Percentiles rank a stretch among this genome's conserved stretches.
Evolutionary conservation across 2,113 vertebrate genomes (phyloP).

Genomic region (Prionailurus bengalensis): DNA sequence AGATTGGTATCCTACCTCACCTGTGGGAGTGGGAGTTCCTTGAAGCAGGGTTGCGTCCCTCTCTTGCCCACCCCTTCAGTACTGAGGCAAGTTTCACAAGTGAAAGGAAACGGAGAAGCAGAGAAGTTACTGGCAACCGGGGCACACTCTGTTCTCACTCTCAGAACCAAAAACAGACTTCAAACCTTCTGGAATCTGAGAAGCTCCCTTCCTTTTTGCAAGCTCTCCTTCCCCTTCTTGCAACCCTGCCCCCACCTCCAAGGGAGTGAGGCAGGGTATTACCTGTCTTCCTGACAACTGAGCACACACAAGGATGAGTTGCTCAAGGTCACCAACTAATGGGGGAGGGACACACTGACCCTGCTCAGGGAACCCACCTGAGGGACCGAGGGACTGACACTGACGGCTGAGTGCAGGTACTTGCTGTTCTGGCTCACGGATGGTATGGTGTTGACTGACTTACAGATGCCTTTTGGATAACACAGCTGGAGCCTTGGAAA

Average conservation of each 20-base stretch:
- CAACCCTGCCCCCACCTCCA: not conserved
- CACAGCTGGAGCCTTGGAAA: not conserved
- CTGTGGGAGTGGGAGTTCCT: not conserved
- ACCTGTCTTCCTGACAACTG: not conserved
- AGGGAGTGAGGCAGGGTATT: not conserved
- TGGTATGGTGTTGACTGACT: not conserved
- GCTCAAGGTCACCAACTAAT: not conserved
- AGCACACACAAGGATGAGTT: not conserved
- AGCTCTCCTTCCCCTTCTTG: not conserved
- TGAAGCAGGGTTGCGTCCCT: not conserved
- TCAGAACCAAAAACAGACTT: conserved; percentile 47
- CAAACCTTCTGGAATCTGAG: not conserved
- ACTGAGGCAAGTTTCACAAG: not conserved
- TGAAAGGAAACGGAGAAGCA: conserved; percentile 13
- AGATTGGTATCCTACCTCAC: not conserved
- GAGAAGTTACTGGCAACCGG: not conserved
- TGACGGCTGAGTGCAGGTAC: not conserved
- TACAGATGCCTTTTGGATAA: not conserved
- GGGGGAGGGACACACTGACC: not conserved
- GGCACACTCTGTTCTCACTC: not conserved
- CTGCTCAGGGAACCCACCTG: not conserved
- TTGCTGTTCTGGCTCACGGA: not conserved
- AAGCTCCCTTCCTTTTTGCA: not conserved
- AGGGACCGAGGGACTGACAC: not conserved
- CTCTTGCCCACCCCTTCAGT: not conserved